Evolutionary conservation across 2,113 vertebrate species (phyloP), one percentile per base, ranked within the genome.

Genomic region (Climacteris rufus): DNA sequence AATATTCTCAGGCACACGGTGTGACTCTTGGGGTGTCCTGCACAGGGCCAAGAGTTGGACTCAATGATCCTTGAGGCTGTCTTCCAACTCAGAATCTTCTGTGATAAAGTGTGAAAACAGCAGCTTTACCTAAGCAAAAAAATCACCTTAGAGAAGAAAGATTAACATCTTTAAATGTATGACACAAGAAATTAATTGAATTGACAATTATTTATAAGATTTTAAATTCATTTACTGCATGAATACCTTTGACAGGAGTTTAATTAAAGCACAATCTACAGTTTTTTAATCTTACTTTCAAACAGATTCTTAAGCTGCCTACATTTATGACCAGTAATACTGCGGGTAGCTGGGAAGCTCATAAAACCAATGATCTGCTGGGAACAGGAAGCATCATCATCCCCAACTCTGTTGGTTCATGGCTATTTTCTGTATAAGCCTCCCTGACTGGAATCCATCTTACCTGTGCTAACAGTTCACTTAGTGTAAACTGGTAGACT

Each of bases 161-260:
- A 87, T 60, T 54, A 75, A 37, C 40, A 78, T 52, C 33, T 91
- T 92, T 52, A 84, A 84, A 92, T n/a, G 20, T 44, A 33, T 49
- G 20, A 71, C n/a, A 24, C 24, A 84, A 87, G 12, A 68, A 95
- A 93, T 86, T 66, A 88, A 77, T 74, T 49, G 44, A 82, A 78
- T 52, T 35, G 80, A 83, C 39, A 83, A 53, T n/a, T 12, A 63
- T 82, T 87, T 83, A 40, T 68, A 79, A 87, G 64, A 76, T 61
- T 82, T 37, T 44, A 79, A 82, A 91, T 49, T 87, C 7, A 94
- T 95, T 87, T 94, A 92, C 78, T 94, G 91, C 91, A 35, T 93
- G 94, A 95, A 71, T 87, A 82, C 74, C 31, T 89, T 40, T 91
- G 37, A 68, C 13, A 79, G 47, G 53, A 94, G 14, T 65, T 94